These are phyloP conservation scores for Xiphorhynchus elegans DNA, from an alignment of 2,113 vertebrate species.

Conservation along the genomic window DNA sequence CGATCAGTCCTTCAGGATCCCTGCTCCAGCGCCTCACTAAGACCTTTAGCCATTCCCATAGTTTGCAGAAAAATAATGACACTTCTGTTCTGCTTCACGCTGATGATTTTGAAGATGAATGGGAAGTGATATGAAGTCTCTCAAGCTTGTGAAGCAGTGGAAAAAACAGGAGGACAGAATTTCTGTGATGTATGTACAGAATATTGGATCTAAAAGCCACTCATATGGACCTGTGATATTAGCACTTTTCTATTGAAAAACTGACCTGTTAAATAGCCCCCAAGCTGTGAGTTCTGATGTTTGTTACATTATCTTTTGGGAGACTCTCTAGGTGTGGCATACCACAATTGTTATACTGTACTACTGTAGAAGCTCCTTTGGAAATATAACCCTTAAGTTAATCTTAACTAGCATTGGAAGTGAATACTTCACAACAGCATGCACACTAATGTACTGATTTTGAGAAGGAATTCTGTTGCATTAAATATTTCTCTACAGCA, in stretches of 20 bases:
- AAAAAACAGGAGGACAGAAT: not conserved
- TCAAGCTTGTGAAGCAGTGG: not conserved
- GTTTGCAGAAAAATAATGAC: conserved; percentile 64
- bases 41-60: conserved; percentile 82
- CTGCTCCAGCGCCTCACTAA: conserved; percentile 92
- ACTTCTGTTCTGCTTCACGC: conserved; percentile 59
- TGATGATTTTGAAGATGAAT: conserved; percentile 94
- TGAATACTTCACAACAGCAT: conserved; percentile 39
- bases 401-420: conserved; percentile 1
- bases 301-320: conserved; percentile 40
- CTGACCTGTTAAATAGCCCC: conserved; percentile 4
- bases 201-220: conserved; percentile 19
- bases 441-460: conserved; percentile 34
- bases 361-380: conserved; percentile 31
- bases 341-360: not conserved
- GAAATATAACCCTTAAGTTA: conserved; percentile 35
- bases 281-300: conserved; percentile 40
- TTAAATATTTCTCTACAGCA: conserved; percentile 61
- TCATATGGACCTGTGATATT: not conserved
- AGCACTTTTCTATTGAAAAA: conserved; percentile 31
- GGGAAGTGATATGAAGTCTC: conserved; percentile 91
- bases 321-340: conserved; percentile 34
- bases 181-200: conserved; percentile 6
- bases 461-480: conserved; percentile 49
- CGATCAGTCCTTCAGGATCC: conserved; percentile 80